A percentile compares a stretch with the other conserved stretches of the same genome.
Evolutionary conservation across 64 coral and sea anemone genomes (phyloP).

Genomic region (Porites australiensis): DNA sequence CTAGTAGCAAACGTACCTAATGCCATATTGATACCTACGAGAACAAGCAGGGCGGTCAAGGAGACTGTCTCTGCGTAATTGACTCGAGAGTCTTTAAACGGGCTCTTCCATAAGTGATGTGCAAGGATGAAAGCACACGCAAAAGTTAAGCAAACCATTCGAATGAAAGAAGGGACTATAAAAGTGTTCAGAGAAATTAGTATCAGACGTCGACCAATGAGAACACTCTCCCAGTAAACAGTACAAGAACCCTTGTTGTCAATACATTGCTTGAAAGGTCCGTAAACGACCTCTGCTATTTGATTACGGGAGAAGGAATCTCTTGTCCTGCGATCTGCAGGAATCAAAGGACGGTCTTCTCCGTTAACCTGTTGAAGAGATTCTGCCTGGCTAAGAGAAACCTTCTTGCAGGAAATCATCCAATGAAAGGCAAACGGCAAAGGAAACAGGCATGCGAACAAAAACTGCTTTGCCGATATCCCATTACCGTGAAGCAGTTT

Average conservation of each 20-base stretch:
- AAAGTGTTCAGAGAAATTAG: conserved; percentile 62
- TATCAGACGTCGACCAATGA: conserved; percentile 80
- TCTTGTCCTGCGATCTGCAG: not conserved
- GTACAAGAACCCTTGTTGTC: conserved; percentile 3
- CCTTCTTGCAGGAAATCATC: not conserved
- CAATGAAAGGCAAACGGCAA: conserved; percentile 43
- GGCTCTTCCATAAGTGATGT: conserved; percentile 58
- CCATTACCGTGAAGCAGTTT: not conserved
- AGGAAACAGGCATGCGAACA: conserved; percentile 52
- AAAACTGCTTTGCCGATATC: conserved; percentile 14
- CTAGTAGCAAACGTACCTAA: not conserved
- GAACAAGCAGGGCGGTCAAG: conserved; percentile 49
- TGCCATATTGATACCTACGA: conserved; percentile 59
- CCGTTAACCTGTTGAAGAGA: too few relatives aligned
- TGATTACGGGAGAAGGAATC: not conserved
- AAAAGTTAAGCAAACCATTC: conserved; percentile 44
- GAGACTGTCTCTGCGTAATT: conserved; percentile 73
- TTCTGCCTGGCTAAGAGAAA: not conserved
- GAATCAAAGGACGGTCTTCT: not conserved
- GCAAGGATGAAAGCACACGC: conserved; percentile 59
- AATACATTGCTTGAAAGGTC: conserved; percentile 54
- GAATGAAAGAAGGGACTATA: conserved; percentile 51
- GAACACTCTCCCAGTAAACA: conserved; percentile 92
- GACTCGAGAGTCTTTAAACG: conserved; percentile 49
- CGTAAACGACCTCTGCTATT: conserved; percentile 50